These are phyloP conservation scores for Myotis planiceps DNA, from an alignment of 2,797 vertebrate species.

Conservation along the genomic window DNA sequence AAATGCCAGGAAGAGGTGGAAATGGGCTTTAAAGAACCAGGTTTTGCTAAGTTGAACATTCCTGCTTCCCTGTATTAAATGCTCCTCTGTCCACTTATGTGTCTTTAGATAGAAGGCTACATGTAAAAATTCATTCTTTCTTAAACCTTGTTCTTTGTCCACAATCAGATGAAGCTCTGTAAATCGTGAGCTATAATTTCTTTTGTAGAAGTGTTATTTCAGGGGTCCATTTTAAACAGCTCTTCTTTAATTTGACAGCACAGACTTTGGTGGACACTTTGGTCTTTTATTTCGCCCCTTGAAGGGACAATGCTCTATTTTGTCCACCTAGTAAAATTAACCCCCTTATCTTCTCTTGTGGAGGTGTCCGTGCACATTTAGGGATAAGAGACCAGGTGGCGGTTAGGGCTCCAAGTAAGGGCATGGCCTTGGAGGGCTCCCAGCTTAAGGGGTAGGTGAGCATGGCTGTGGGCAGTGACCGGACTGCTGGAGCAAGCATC, in stretches of 20 bases:
- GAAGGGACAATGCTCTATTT: background rate
- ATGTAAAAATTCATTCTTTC: background rate
- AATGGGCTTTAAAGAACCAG: background rate
- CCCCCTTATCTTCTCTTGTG: background rate
- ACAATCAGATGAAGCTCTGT: background rate
- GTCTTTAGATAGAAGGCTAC: background rate
- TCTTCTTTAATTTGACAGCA: background rate
- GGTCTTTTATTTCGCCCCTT: background rate
- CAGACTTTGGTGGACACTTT: background rate
- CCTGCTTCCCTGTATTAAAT: background rate
- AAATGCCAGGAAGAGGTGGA: background rate
- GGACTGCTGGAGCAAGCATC: background rate
- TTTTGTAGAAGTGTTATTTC: background rate
- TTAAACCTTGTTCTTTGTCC: background rate
- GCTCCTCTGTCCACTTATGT: background rate
- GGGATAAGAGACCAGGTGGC: background rate
- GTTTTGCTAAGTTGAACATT: background rate
- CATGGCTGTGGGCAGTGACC: accelerated
- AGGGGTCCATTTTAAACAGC: accelerated
- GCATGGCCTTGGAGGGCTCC: background rate
- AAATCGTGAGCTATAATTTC: background rate
- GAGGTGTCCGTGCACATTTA: background rate
- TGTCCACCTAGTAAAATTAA: background rate
- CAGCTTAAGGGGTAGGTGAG: too few species aligned
- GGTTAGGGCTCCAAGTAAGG: background rate